Percentiles rank a stretch among this genome's conserved stretches.
These are phyloP conservation scores for Tinea pellionella DNA, from an alignment of 2,888 invertebrate species.

Conservation along the genomic window DNA sequence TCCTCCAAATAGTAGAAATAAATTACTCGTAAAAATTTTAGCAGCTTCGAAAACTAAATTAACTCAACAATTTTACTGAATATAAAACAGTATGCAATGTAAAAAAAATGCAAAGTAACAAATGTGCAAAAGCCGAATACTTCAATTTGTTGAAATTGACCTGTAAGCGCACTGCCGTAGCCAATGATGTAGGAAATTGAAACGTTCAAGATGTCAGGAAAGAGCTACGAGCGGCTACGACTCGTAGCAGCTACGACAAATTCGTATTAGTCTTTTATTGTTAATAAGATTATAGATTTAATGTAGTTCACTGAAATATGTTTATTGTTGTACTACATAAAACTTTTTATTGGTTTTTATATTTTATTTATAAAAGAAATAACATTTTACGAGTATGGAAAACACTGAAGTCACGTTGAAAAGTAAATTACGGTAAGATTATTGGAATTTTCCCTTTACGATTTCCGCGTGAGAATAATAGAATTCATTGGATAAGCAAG, in stretches of 20 bases:
- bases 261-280: background rate
- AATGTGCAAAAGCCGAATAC: background rate
- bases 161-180: background rate
- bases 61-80: too few relatives aligned
- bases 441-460: background rate
- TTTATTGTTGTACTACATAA: too few relatives aligned
- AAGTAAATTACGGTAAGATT: background rate
- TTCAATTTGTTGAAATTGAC: background rate
- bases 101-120: too few relatives aligned
- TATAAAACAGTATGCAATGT: too few relatives aligned
- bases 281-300: too few relatives aligned
- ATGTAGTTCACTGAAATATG: too few relatives aligned
- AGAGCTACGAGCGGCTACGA: conserved; percentile 6
- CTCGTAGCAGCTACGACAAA: background rate
- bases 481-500: background rate
- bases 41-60: too few relatives aligned
- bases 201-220: conserved; percentile 4
- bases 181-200: conserved; percentile 8
- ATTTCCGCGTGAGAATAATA: background rate
- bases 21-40: too few relatives aligned
- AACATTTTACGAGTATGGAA: too few relatives aligned
- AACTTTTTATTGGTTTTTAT: too few relatives aligned
- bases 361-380: too few relatives aligned
- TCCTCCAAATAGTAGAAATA: too few relatives aligned
- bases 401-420: background rate